Base-by-base conservation (phyloP, 1,140 invertebrate genomes). In the Oscheius sp. region DNA sequence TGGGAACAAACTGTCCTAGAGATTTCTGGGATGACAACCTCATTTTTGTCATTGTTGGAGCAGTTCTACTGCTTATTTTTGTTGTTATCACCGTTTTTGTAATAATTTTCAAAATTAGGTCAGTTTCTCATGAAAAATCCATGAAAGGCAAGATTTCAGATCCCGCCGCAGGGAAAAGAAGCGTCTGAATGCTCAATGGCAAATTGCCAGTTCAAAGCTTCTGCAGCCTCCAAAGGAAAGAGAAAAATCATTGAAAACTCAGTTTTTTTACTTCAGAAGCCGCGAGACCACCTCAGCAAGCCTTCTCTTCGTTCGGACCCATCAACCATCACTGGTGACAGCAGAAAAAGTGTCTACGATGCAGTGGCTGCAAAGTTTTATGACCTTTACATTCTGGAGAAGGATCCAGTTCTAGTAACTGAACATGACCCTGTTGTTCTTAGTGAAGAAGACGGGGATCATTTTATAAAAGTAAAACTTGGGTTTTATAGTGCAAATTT, bases 261-360 rank as follows among this genome's bases (percentile, higher is more conserved):
- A 79, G 29, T 61, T 26, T n/a, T 73, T 77, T 64, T 79, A 82
- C 64, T 28, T 76, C 20, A 75, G 74, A 45, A 74, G 76, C 15
- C 45, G 55, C 18, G 72, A 81, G 23, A 58, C 35, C 34, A 46
- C 59, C 3, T 32, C 4, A 55, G 59, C 59, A 35, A 32, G 28
- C 59, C 32, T 26, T 62, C 28, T 32, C 59, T 62, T 7, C 13
- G 28, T 7, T 62, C 59, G 15, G 59, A 62, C n/a, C 59, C 59
- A 3, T 62, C 59, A 15, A 62, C 59, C 3, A 32, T 35, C 23
- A 71, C 68, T 7, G 68, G 68, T 0, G 61, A 71, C 20, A 62
- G 55, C 29, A 68, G 36, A 55, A 62, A 61, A 32, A 63, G 49
- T 23, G 7, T 55, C 7, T 23, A 20, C 15, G 64, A 36, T 18